Evolutionary conservation across 2,113 vertebrate genomes (phyloP).

Genomic region (Microtus oregoni): DNA sequence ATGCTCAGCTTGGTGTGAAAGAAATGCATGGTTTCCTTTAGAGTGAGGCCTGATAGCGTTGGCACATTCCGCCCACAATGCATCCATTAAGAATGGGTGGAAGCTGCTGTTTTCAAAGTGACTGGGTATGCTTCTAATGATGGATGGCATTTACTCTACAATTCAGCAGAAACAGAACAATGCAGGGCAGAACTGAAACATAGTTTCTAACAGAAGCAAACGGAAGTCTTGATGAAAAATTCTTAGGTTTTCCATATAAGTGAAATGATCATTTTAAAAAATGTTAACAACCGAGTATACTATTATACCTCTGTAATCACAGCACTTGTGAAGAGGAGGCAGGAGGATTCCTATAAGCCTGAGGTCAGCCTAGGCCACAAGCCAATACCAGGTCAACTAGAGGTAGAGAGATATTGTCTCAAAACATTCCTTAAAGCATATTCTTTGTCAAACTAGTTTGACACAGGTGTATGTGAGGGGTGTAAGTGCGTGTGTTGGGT

Average conservation of each 20-base stretch:
- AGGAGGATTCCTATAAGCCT: neutral
- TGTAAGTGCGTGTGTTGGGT: neutral
- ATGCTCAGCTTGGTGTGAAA: conserved; percentile 32
- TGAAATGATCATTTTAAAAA: neutral
- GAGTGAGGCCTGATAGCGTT: conserved; percentile 83
- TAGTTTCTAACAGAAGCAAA: neutral
- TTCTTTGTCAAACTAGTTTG: neutral
- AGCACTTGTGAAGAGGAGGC: neutral
- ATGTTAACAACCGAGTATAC: too few relatives aligned
- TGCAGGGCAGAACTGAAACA: neutral
- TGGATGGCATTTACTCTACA: conserved; percentile 8
- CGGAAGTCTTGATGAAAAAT: neutral
- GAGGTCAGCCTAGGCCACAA: neutral
- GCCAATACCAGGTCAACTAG: neutral
- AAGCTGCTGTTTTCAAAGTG: conserved; percentile 81
- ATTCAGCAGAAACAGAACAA: neutral
- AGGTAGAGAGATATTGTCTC: neutral
- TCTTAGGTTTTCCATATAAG: neutral
- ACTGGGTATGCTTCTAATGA: conserved; percentile 61
- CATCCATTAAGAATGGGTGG: conserved; percentile 82
- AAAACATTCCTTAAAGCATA: neutral
- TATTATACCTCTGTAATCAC: neutral
- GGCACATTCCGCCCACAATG: conserved; percentile 83
- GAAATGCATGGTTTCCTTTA: conserved; percentile 75
- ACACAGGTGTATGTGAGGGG: neutral